Evolutionary conservation across 2,797 vertebrate species (phyloP).

Genomic region (Fratercula arctica): DNA sequence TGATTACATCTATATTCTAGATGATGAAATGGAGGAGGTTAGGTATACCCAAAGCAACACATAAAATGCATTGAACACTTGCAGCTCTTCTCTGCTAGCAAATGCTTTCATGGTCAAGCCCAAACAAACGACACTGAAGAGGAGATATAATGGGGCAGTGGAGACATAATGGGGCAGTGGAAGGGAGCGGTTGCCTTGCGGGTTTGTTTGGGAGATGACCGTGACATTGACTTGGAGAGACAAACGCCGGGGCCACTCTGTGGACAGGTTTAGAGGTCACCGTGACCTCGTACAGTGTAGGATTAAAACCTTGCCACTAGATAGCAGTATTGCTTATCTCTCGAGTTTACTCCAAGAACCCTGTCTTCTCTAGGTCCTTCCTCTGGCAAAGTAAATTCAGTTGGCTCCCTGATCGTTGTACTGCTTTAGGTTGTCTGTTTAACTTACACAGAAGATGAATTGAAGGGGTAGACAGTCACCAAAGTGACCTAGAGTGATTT

Average conservation of each 20-base stretch:
- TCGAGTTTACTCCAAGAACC: background rate
- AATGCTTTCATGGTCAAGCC: background rate
- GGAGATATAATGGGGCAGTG: background rate
- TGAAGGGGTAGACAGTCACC: background rate
- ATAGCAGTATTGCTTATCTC: background rate
- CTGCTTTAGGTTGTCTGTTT: background rate
- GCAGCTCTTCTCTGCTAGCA: background rate
- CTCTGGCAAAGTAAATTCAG: background rate
- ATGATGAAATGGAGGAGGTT: background rate
- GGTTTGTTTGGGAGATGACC: background rate
- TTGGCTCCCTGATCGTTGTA: background rate
- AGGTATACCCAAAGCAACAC: background rate
- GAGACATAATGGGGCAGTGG: background rate
- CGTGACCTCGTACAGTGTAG: rapidly evolving
- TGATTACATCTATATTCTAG: background rate
- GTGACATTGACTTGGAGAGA: background rate
- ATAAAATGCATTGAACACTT: background rate
- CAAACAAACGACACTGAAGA: background rate
- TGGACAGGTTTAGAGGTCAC: background rate
- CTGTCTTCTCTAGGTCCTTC: background rate
- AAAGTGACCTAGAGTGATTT: background rate
- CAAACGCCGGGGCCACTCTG: rapidly evolving
- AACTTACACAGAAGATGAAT: background rate
- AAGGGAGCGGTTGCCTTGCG: background rate
- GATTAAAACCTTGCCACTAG: background rate